These are phyloP conservation scores for Brachypodius melanocephalos DNA, from an alignment of 2,113 vertebrate genomes.

Conservation along the genomic window DNA sequence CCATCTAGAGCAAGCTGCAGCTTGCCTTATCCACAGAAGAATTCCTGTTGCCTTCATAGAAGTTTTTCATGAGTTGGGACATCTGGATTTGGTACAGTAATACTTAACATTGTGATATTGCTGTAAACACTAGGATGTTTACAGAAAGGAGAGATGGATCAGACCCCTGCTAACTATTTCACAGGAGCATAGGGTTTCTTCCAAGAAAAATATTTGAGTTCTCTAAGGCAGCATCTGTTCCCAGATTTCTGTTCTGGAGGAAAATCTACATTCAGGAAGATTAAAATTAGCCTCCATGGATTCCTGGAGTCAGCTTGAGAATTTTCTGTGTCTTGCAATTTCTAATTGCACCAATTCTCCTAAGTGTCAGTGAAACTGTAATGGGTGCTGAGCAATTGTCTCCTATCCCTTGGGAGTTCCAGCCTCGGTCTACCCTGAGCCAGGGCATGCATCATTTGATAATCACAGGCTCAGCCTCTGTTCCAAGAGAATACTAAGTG, in stretches of 20 bases:
- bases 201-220: slow-evolving; percentile 35
- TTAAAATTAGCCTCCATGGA: neutral
- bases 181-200: slow-evolving; percentile 30
- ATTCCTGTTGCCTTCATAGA: slow-evolving; percentile 8
- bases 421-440: neutral
- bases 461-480: neutral
- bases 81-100: slow-evolving; percentile 30
- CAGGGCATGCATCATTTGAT: neutral
- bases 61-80: slow-evolving; percentile 1
- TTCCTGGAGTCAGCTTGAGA: neutral
- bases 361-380: neutral
- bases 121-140: slow-evolving; percentile 39
- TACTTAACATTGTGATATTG: neutral
- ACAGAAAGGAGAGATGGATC: slow-evolving; percentile 7
- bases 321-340: neutral
- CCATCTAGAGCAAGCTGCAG: neutral
- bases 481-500: neutral
- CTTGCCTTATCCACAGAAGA: neutral
- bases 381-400: neutral
- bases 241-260: neutral
- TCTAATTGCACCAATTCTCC: neutral
- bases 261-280: neutral
- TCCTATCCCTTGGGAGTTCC: neutral
- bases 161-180: neutral
- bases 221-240: slow-evolving; percentile 7